phyloP scores from a whole-genome alignment of 2,888 invertebrate species.

The Drosophila leonis region DNA sequence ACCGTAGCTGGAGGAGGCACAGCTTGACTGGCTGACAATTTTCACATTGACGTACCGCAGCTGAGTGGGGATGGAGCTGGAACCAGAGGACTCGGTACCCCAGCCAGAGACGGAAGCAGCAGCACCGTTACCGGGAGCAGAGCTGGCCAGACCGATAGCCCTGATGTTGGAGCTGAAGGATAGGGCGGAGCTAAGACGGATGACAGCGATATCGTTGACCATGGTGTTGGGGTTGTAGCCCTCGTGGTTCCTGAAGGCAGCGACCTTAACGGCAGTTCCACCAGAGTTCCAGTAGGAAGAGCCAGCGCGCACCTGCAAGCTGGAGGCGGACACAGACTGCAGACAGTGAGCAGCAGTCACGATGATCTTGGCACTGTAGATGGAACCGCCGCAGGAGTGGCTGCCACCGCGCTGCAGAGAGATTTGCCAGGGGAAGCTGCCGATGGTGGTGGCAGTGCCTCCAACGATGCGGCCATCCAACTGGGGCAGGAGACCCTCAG shows the following conservation, averaged over 20 bases:
- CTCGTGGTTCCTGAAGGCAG: conserved; percentile 83
- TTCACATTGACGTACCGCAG: conserved; percentile 85
- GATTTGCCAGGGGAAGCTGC: conserved; percentile 73
- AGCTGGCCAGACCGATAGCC: conserved; percentile 84
- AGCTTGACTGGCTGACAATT: conserved; percentile 83
- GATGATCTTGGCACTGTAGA: conserved; percentile 85
- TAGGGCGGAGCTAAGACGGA: conserved; percentile 86
- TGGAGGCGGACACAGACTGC: conserved; percentile 59
- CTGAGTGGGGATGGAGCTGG: conserved; percentile 75
- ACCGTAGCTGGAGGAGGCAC: conserved; percentile 84
- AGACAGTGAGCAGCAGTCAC: conserved; percentile 88
- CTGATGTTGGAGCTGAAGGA: conserved; percentile 83
- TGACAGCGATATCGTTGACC: conserved; percentile 87
- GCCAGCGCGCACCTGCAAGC: conserved; percentile 86
- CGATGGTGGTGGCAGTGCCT: conserved; percentile 66
- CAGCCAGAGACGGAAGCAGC: conserved; percentile 70
- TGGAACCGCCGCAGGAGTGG: conserved; percentile 87
- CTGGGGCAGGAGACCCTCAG: conserved; percentile 70
- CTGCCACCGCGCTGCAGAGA: conserved; percentile 81
- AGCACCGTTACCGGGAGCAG: conserved; percentile 64
- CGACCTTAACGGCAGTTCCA: conserved; percentile 53
- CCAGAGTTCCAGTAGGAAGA: conserved; percentile 84
- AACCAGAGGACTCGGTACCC: conserved; percentile 73
- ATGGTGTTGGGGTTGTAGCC: conserved; percentile 85
- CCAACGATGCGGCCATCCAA: conserved; percentile 81